Evolutionary conservation across 1,140 invertebrate species (phyloP).

Genomic region (Pseudomyrmex cubaensis): DNA sequence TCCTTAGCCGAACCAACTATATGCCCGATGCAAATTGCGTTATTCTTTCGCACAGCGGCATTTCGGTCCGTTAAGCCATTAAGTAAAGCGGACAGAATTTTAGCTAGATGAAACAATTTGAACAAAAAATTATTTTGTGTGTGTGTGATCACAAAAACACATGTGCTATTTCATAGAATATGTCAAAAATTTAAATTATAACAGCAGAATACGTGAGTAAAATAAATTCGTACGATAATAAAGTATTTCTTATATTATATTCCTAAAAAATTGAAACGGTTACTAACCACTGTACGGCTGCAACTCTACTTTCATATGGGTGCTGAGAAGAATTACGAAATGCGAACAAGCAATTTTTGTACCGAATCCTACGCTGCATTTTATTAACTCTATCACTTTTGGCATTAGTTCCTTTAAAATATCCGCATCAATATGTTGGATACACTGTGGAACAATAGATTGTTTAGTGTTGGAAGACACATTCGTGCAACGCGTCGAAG

Average conservation of each 20-base stretch:
- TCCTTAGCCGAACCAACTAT: slow-evolving; percentile 95
- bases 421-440: slow-evolving; percentile 92
- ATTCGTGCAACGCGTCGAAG: background rate
- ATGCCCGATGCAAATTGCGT: slow-evolving; percentile 93
- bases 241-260: background rate
- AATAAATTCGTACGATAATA: background rate
- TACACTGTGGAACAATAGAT: slow-evolving; percentile 87
- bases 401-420: slow-evolving; percentile 92
- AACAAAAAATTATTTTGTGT: background rate
- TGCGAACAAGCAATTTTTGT: slow-evolving; percentile 94
- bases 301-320: slow-evolving; percentile 85
- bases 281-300: slow-evolving; percentile 87
- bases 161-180: background rate
- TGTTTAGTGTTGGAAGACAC: slow-evolving; percentile 18
- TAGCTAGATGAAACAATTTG: slow-evolving; percentile 85
- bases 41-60: slow-evolving; percentile 92
- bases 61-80: slow-evolving; percentile 94
- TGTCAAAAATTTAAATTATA: background rate
- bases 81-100: slow-evolving; percentile 91
- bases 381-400: slow-evolving; percentile 93
- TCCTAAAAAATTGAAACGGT: background rate
- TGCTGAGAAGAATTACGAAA: slow-evolving; percentile 91
- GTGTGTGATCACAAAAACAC: background rate
- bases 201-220: background rate
- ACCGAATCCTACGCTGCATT: slow-evolving; percentile 91